Conservation (phyloP, 2,888 invertebrate species). For the Patella ulyssiponensis region DNA sequence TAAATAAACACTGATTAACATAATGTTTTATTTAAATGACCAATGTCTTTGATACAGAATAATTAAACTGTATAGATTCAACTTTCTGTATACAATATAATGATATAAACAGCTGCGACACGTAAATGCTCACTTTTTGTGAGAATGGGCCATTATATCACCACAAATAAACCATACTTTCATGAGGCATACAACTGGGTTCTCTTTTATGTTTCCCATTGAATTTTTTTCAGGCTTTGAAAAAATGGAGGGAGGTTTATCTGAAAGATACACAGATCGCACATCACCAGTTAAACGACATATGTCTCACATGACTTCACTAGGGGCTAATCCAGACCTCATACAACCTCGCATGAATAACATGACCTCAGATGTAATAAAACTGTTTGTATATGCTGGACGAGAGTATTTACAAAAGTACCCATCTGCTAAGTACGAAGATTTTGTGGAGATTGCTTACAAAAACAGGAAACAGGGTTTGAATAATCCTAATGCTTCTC, state of each 20-base stretch:
- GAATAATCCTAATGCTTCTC: slow-evolving; percentile 61
- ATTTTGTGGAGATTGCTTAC: slow-evolving; percentile 59
- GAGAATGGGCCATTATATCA: no score
- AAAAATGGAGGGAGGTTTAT: slow-evolving; percentile 66
- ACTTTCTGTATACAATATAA: no score
- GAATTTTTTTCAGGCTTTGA: slow-evolving; percentile 59
- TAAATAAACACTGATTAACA: no score
- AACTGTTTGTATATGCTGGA: slow-evolving; percentile 67
- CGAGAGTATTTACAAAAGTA: slow-evolving; percentile 62
- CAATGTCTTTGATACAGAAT: no score
- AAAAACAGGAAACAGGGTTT: slow-evolving; percentile 64
- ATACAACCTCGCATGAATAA: slow-evolving; percentile 57
- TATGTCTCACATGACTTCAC: slow-evolving; percentile 60
- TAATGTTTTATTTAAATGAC: no score
- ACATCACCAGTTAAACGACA: slow-evolving; percentile 61
- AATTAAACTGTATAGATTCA: no score
- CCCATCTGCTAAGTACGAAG: slow-evolving; percentile 47
- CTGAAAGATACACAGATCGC: slow-evolving; percentile 61
- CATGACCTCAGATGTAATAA: slow-evolving; percentile 68
- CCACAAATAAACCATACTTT: background rate
- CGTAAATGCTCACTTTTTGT: no score
- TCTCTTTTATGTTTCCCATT: background rate
- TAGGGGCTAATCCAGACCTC: slow-evolving; percentile 60
- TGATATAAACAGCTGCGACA: no score
- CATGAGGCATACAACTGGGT: background rate